phyloP scores from a whole-genome alignment of 1,140 invertebrate genomes.

The Anastatus disparis region DNA sequence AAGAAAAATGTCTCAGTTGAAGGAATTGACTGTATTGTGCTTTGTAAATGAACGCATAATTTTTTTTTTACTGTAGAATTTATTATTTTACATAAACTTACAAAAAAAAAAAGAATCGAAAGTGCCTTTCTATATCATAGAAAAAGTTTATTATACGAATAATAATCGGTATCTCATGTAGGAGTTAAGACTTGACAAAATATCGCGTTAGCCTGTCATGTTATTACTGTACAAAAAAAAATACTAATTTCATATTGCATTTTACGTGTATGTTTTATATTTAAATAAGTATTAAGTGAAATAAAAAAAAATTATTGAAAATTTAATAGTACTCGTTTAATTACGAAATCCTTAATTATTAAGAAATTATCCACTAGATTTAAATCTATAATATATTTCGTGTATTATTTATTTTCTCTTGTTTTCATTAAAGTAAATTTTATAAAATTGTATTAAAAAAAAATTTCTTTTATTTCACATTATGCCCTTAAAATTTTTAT shows the following conservation, averaged over 20 bases:
- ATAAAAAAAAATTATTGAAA: constrained; percentile 26
- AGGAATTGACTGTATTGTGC: constrained; percentile 33
- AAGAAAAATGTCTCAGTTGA: constrained; percentile 23
- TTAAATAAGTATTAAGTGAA: constrained; percentile 32
- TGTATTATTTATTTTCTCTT: constrained; percentile 4
- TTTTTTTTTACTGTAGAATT: constrained; percentile 27
- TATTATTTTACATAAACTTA: constrained; percentile 32
- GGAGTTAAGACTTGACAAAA: constrained; percentile 34
- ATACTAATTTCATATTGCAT: constrained; percentile 33
- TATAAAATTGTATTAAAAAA: constrained; percentile 31
- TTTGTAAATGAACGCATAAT: constrained; percentile 42
- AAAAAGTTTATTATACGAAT: constrained; percentile 32
- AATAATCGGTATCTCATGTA: constrained; percentile 31
- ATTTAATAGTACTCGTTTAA: neutral
- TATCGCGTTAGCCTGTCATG: constrained; percentile 31
- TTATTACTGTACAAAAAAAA: constrained; percentile 41
- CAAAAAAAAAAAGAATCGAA: constrained; percentile 2
- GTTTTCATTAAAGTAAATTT: constrained; percentile 18
- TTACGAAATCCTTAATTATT: constrained; percentile 13
- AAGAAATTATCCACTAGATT: neutral
- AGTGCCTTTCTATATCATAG: constrained; percentile 38
- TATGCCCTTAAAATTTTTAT: constrained; percentile 16
- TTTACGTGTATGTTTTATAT: constrained; percentile 34
- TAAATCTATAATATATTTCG: constrained; percentile 2
- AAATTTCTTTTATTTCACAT: constrained; percentile 17